A percentile compares a stretch with the other conserved stretches of the same genome.
Conservation (phyloP, 92 coral and sea anemone species). For the Phymanthus crucifer region DNA sequence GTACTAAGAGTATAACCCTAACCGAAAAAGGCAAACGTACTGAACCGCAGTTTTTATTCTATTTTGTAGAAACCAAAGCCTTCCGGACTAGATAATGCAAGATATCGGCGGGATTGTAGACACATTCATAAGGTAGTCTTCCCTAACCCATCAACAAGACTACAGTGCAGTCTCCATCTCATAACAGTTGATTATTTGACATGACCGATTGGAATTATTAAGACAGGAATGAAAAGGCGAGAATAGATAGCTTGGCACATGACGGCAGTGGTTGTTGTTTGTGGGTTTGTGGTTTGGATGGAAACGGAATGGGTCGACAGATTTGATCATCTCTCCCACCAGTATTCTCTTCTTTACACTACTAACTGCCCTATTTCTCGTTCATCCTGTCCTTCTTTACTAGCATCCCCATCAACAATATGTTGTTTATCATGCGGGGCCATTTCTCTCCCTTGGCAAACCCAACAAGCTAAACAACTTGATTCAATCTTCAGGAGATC, state of each 20-base stretch:
- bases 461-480: too few species aligned
- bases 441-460: too few species aligned
- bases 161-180: not conserved
- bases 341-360: not conserved
- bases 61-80: not conserved
- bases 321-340: not conserved
- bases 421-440: not conserved
- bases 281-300: conserved; percentile 9
- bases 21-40: conserved; percentile 3
- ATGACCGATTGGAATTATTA: not conserved
- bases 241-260: not conserved
- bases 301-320: not conserved
- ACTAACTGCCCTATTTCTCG: not conserved
- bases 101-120: not conserved
- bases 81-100: conserved; percentile 1
- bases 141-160: not conserved
- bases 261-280: not conserved
- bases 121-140: conserved; percentile 2
- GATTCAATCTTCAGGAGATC: too few species aligned
- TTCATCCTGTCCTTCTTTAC: not conserved
- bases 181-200: not conserved
- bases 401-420: not conserved
- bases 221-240: not conserved
- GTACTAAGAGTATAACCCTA: conserved; percentile 6
- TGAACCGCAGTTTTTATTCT: conserved; percentile 15